A percentile compares a stretch with the other conserved stretches of the same genome.
Conservation (phyloP, 1,140 invertebrate species). For the Drosophila repletoides region DNA sequence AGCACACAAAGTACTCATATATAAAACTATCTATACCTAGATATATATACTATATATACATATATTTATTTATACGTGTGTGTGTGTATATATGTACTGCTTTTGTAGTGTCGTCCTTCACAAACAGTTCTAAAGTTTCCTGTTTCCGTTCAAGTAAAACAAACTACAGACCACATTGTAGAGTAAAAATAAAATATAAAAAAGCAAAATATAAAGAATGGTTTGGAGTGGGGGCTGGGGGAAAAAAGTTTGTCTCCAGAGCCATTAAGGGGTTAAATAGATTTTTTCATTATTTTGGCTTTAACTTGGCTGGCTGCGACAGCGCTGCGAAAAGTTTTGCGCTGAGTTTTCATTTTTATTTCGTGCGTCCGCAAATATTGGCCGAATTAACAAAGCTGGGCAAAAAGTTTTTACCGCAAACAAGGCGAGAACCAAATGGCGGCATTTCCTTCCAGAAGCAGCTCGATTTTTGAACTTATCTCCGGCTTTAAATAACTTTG, state of each 20-base stretch:
- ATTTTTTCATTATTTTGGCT: conserved; percentile 51
- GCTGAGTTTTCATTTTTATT: conserved; percentile 78
- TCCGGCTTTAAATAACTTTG: conserved; percentile 12
- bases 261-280: conserved; percentile 76
- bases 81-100: not conserved
- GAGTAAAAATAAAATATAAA: not conserved
- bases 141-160: conserved; percentile 12
- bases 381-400: conserved; percentile 76
- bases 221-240: not conserved
- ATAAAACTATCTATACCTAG: not conserved
- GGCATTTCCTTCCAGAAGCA: too few species aligned
- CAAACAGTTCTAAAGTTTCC: conserved; percentile 28
- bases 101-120: not conserved
- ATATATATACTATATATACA: not conserved
- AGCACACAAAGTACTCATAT: not conserved
- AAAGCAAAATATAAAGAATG: not conserved
- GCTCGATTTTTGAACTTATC: too few species aligned
- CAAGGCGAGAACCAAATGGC: conserved; percentile 44
- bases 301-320: conserved; percentile 24
- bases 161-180: conserved; percentile 28
- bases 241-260: conserved; percentile 49
- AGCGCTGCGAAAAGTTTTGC: conserved; percentile 58
- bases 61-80: not conserved
- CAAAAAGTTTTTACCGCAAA: conserved; percentile 65
- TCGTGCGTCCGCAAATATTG: conserved; percentile 80